Conservation (phyloP, 2,113 vertebrate species). For the Rhea pennata region DNA sequence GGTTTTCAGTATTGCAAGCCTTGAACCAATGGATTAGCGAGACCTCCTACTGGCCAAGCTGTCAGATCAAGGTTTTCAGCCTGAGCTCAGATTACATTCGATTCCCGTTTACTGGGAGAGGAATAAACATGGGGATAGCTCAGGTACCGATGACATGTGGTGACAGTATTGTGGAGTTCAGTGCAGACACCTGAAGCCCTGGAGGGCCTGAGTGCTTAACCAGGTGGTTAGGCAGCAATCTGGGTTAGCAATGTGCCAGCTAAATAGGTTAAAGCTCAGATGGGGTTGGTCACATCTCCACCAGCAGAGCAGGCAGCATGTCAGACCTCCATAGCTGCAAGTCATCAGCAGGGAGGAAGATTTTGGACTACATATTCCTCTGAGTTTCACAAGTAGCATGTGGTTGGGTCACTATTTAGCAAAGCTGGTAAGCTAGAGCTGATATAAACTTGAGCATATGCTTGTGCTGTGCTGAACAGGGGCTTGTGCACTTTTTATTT, state of each 20-base stretch:
- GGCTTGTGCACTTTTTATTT: background rate
- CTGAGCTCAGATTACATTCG: background rate
- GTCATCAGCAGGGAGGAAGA: background rate
- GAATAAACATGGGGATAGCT: background rate
- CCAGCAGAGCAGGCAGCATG: background rate
- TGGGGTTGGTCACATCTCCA: background rate
- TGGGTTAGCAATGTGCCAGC: background rate
- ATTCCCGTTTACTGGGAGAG: background rate
- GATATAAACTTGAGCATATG: background rate
- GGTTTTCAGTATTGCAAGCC: background rate
- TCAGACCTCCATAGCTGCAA: background rate
- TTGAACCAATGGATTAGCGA: background rate
- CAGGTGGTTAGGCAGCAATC: background rate
- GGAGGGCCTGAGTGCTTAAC: background rate
- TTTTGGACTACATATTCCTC: background rate
- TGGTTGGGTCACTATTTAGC: background rate
- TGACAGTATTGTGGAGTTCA: background rate
- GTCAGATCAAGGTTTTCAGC: background rate
- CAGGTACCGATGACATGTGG: accelerated
- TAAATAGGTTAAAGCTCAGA: background rate
- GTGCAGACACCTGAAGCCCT: background rate
- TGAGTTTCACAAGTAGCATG: background rate
- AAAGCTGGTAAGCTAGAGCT: background rate
- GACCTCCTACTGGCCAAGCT: background rate
- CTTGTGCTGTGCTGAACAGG: background rate